Conservation (phyloP, 2,113 vertebrate genomes). For the Erythrolamprus reginae region DNA sequence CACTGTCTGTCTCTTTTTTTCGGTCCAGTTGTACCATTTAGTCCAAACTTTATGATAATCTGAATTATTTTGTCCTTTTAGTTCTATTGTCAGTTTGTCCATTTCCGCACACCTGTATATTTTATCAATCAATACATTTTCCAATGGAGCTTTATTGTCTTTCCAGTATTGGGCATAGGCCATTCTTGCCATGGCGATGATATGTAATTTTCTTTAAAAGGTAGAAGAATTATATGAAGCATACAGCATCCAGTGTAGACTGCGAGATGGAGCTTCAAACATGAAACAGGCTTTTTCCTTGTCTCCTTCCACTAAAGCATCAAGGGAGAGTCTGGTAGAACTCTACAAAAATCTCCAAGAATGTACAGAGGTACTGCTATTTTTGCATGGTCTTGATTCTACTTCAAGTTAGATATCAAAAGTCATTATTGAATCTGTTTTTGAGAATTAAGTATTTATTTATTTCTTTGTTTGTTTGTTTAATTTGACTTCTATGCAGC, state of each 20-base stretch:
- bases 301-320: conserved; percentile 80
- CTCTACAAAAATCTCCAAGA: conserved; percentile 84
- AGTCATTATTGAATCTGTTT: not conserved
- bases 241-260: conserved; percentile 88
- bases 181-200: too few species aligned
- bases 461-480: too few species aligned
- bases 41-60: too few species aligned
- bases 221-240: conserved; percentile 94
- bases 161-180: too few species aligned
- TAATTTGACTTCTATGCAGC: too few species aligned
- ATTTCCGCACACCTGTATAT: too few species aligned
- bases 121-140: too few species aligned
- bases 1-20: too few species aligned
- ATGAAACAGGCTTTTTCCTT: conserved; percentile 90
- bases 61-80: too few species aligned
- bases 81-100: too few species aligned
- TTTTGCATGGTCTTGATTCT: fast-evolving
- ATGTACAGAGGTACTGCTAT: conserved; percentile 80
- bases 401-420: not conserved
- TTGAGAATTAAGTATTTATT: not conserved
- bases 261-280: conserved; percentile 86
- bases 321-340: conserved; percentile 89
- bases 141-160: too few species aligned
- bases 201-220: conserved; percentile 70
- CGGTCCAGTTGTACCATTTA: too few species aligned